phyloP scores from a whole-genome alignment of 2,797 vertebrate genomes.

The Pangasius macronema region DNA sequence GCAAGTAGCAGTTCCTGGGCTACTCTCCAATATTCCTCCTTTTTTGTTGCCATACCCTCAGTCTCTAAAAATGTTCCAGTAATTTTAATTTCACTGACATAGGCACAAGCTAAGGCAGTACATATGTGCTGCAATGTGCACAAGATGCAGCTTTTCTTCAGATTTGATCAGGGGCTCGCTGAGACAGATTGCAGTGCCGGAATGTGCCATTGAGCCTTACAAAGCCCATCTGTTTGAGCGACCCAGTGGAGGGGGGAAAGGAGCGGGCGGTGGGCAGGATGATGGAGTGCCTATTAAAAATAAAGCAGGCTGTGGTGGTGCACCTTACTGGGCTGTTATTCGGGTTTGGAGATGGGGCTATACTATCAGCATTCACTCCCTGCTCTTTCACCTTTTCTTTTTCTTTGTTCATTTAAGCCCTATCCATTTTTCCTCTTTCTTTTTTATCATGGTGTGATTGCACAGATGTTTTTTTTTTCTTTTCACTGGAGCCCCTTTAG shows the following conservation, averaged over 20 bases:
- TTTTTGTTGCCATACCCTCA: constrained; percentile 70
- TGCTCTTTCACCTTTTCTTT: constrained; percentile 19
- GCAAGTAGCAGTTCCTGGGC: constrained; percentile 58
- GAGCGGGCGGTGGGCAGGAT: constrained; percentile 67
- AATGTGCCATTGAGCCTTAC: constrained; percentile 77
- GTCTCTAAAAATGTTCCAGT: constrained; percentile 64
- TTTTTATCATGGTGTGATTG: constrained; percentile 47
- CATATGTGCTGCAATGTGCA: constrained; percentile 62
- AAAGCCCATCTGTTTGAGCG: constrained; percentile 77
- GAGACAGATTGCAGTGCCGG: constrained; percentile 76
- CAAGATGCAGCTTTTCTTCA: constrained; percentile 58
- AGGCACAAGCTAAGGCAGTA: constrained; percentile 62
- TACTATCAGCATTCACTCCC: constrained; percentile 15
- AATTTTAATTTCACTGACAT: constrained; percentile 67
- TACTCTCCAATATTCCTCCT: constrained; percentile 60
- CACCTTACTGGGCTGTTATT: constrained; percentile 69
- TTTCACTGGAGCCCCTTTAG: constrained; percentile 46
- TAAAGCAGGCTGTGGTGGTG: constrained; percentile 72
- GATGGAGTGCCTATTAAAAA: constrained; percentile 81
- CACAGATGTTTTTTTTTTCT: constrained; percentile 35
- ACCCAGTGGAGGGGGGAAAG: constrained; percentile 57
- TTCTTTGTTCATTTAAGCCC: constrained; percentile 22
- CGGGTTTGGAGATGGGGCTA: constrained; percentile 48
- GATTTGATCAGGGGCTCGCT: constrained; percentile 61
- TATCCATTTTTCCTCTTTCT: constrained; percentile 30